These are phyloP conservation scores for Callorhinus ursinus DNA, from an alignment of 2,113 vertebrate genomes.

Conservation along the genomic window DNA sequence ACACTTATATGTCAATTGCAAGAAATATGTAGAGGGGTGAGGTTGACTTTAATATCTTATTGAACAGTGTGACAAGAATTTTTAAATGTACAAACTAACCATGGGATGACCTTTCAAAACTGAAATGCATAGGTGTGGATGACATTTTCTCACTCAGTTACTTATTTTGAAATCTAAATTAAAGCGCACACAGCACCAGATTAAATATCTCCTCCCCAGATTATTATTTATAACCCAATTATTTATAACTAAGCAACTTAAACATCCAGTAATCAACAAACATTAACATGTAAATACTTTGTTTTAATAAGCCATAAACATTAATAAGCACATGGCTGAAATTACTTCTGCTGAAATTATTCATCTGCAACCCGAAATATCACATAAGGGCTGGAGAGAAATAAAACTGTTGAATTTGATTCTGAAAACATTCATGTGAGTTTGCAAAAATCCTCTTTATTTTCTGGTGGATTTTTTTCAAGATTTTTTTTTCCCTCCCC, in stretches of 20 bases:
- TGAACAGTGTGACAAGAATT: constrained; percentile 74
- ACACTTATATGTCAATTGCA: constrained; percentile 59
- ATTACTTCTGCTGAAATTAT: constrained; percentile 74
- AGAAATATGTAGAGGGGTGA: constrained; percentile 44
- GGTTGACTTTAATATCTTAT: constrained; percentile 69
- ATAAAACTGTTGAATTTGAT: constrained; percentile 70
- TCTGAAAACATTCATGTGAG: constrained; percentile 83
- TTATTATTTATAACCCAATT: constrained; percentile 60
- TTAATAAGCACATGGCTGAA: constrained; percentile 80
- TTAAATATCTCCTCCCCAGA: constrained; percentile 78
- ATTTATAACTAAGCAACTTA: constrained; percentile 77
- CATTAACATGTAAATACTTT: constrained; percentile 82
- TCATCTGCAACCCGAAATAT: constrained; percentile 74
- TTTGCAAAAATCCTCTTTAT: constrained; percentile 87
- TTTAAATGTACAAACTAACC: constrained; percentile 75
- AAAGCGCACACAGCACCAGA: constrained; percentile 69
- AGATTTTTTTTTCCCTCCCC: constrained; percentile 69
- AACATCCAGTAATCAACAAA: constrained; percentile 76
- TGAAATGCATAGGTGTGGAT: constrained; percentile 73
- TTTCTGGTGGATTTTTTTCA: constrained; percentile 83
- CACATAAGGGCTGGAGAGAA: constrained; percentile 74
- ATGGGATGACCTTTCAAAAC: constrained; percentile 72
- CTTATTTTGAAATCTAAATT: constrained; percentile 78
- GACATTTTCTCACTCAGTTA: constrained; percentile 75
- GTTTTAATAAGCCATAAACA: constrained; percentile 77